phyloP scores from a whole-genome alignment of 2,113 vertebrate genomes.

The Anhinga rufa region DNA sequence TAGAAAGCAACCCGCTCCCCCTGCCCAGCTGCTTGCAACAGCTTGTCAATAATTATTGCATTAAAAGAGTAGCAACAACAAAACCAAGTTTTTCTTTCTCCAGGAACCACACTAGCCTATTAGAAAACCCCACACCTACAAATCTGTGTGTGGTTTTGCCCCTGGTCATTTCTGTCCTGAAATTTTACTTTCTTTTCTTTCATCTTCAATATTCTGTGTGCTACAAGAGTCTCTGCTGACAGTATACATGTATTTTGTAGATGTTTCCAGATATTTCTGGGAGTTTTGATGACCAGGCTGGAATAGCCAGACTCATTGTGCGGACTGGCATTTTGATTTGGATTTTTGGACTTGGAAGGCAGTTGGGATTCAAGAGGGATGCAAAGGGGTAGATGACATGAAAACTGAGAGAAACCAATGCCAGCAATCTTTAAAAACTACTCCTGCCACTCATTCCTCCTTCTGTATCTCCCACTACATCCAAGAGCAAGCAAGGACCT shows the following conservation, averaged over 20 bases:
- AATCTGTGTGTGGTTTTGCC: not conserved
- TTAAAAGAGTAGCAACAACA: not conserved
- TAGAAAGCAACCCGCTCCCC: not conserved
- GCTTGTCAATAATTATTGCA: not conserved
- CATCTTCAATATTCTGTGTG: not conserved
- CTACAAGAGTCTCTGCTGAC: not conserved
- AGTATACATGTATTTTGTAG: not conserved
- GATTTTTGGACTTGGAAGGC: not conserved
- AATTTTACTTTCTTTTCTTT: not conserved
- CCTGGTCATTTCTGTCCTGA: not conserved
- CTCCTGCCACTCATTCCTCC: not conserved
- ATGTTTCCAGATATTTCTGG: not conserved
- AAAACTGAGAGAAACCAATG: not conserved
- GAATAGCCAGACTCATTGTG: not conserved
- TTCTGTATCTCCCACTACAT: not conserved
- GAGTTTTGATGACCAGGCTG: not conserved
- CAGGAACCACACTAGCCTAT: not conserved
- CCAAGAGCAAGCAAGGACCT: not conserved
- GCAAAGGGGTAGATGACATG: not conserved
- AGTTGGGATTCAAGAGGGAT: not conserved
- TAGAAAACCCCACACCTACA: rapidly evolving
- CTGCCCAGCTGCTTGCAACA: not conserved
- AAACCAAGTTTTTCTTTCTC: not conserved
- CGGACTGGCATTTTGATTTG: not conserved
- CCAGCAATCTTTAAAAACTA: not conserved